These are phyloP conservation scores for Nesoenas mayeri DNA, from an alignment of 2,113 vertebrate species.

Conservation along the genomic window DNA sequence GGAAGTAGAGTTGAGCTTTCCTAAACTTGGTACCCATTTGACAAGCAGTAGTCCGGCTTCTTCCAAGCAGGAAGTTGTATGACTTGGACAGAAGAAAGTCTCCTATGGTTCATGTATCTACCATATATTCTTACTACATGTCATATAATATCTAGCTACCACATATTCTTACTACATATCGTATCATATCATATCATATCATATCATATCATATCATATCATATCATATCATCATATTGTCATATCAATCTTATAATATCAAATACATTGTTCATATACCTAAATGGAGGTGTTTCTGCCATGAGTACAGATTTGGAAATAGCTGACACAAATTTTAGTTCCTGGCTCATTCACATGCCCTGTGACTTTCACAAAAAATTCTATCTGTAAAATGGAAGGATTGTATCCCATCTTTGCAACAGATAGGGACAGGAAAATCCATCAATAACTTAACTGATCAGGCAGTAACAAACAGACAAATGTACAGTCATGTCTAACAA, in stretches of 20 bases:
- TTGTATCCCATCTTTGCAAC: fast-evolving
- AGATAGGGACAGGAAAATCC: not conserved
- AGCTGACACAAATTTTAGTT: not conserved
- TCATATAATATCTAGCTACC: not conserved
- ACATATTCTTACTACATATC: no score
- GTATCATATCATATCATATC: no score
- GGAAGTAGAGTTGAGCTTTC: not conserved
- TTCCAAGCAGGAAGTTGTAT: not conserved
- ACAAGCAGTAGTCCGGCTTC: not conserved
- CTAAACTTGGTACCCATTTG: not conserved
- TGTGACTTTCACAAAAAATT: not conserved
- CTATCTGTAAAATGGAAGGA: not conserved
- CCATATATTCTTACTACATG: not conserved
- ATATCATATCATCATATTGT: no score
- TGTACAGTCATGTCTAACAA: not conserved
- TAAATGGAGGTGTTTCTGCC: not conserved
- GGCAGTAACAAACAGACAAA: not conserved
- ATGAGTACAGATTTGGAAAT: not conserved
- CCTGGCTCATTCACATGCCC: not conserved
- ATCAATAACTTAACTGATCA: not conserved
- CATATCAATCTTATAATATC: no score
- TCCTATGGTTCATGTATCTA: not conserved
- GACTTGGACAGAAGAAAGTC: not conserved
- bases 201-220: no score
- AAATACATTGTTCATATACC: not conserved